phyloP scores from a whole-genome alignment of 2,113 vertebrate species.

The Peromyscus leucopus region DNA sequence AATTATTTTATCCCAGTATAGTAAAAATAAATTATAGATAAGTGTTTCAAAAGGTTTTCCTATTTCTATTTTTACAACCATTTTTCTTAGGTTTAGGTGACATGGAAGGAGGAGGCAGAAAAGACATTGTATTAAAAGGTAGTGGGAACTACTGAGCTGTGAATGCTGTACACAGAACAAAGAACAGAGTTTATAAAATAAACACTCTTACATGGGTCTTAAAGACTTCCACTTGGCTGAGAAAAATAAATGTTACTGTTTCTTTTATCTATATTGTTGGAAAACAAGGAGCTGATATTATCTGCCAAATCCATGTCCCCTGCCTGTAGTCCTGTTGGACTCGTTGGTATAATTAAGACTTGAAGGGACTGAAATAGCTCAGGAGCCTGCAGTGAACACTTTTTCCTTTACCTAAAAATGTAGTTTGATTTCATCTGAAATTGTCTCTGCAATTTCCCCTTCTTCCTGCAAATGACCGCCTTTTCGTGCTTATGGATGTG shows the following conservation, averaged over 20 bases:
- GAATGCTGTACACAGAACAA: background rate
- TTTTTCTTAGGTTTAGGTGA: conserved; percentile 33
- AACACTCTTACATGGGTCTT: background rate
- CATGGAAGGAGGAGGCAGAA: background rate
- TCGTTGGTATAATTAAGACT: conserved; percentile 54
- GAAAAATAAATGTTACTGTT: conserved; percentile 30
- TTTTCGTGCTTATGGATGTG: conserved; percentile 26
- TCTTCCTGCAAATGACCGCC: conserved; percentile 37
- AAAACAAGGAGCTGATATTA: conserved; percentile 53
- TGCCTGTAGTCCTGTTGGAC: conserved; percentile 48
- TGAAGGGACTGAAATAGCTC: conserved; percentile 48
- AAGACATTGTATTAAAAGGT: background rate
- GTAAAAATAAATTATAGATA: conserved; percentile 40
- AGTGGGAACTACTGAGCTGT: background rate
- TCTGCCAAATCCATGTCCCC: conserved; percentile 39
- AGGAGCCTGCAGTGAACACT: background rate
- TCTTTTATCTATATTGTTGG: conserved; percentile 48
- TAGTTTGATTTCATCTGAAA: conserved; percentile 67
- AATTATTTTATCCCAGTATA: conserved; percentile 17
- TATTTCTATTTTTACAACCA: background rate
- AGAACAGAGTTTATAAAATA: background rate
- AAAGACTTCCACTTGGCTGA: background rate
- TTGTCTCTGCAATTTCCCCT: conserved; percentile 67
- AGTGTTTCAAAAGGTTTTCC: background rate
- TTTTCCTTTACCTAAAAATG: conserved; percentile 58